Base-by-base conservation (phyloP, 2,113 vertebrate genomes). In the Xerus inauris region DNA sequence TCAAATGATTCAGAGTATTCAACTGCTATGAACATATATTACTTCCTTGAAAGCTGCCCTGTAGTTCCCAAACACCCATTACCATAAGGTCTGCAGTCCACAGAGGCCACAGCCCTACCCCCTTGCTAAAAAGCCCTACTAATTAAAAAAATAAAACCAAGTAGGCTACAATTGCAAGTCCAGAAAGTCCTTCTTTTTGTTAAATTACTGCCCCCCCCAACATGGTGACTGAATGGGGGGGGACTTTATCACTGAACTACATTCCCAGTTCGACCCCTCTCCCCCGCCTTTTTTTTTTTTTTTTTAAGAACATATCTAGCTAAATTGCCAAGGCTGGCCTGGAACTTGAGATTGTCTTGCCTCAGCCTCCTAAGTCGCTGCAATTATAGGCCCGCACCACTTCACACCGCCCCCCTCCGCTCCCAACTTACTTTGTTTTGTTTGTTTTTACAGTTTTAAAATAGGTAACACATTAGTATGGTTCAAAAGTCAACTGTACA, bases 401-500 rank as follows among this genome's bases (percentile, higher is more conserved):
- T 0, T 2, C 59, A 28, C 26, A n/a, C n/a, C n/a, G n/a, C n/a
- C n/a, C n/a, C n/a, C n/a, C n/a, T n/a, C n/a, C n/a, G n/a, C n/a
- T n/a, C 59, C 22, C 9, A 8, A 19, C 26, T 62, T 62, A 26
- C 9, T 62, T 62, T 62, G 9, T 62, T 62, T 10, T 28, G 59
- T 9, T 93, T 67, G 20, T 45, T 49, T 51, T 62, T 47, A 42
- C 20, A 30, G 14, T 32, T 80, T 91, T 89, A n/a, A 59, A 90
- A 69, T n/a, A 32, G 2, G 11, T 87, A 75, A 62, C 65, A 67
- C 4, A 76, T 72, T n/a, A 57, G 45, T 38, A 49, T 14, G 8
- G 32, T 40, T 93, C 79, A 83, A 97, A 96, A 91, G 64, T 93
- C 71, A 94, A 91, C 40, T 84, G n/a, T 77, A 59, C 32, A 79